Base-by-base conservation (phyloP, 1,140 invertebrate genomes). In the Sinonovacula constricta region DNA sequence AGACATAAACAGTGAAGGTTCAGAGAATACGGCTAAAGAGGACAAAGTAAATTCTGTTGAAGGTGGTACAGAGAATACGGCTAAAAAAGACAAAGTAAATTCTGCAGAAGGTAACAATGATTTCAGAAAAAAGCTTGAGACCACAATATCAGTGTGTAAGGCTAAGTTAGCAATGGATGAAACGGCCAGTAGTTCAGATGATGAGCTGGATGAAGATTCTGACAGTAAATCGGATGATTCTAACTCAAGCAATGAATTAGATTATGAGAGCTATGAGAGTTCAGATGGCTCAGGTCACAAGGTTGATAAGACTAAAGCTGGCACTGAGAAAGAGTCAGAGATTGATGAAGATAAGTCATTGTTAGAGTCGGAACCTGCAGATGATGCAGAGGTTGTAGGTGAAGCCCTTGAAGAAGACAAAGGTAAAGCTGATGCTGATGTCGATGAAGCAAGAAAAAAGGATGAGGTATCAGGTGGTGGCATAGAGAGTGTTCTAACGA, bases 61-160 rank as follows among this genome's bases (percentile, higher is more conserved):
- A 26, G 45, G 65, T 28, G 71, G 65, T 4, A 28, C 54, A 24
- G 31, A 36, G 54, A 49, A 51, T n/a, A 60, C 49, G 24, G 65
- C 2, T 1, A 34, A 3, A 1, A n/a, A 18, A 33, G 28, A 18
- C 10, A 45, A 57, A 63, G 53, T 22, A 57, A n/a, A 34, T 7
- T 31, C 24, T 56, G 51, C n/a, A n/a, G n/a, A n/a, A n/a, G n/a
- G n/a, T n/a, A n/a, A n/a, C n/a, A 57, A 24, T 18, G 54, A 12
- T 7, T 57, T 57, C 10, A 7, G 5, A 57, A 18, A 57, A 10
- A 57, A 18, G 10, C 54, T 18, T 57, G 54, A 22, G 22, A 22
- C 54, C 22, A 18, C 54, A 57, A 57, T 22, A 28, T 28, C 54
- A 57, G 10, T 10, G 10, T 28, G 18, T 57, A 28, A 22, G 54